Conservation (phyloP, 1,140 invertebrate genomes). For the Drosophila cardini region DNA sequence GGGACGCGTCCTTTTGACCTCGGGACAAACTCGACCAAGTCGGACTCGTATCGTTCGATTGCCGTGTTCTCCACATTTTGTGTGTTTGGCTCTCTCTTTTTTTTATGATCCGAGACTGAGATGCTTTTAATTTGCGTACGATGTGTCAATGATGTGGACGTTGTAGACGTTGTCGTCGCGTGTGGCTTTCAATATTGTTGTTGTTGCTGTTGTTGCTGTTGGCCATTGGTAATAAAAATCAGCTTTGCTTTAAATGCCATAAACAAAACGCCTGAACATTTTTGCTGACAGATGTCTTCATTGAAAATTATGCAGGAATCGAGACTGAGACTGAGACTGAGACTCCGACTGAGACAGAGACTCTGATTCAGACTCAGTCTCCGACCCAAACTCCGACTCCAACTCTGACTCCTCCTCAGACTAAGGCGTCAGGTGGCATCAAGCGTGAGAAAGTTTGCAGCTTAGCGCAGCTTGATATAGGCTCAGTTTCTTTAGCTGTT, state of each 20-base stretch:
- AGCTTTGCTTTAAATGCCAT: constrained; percentile 81
- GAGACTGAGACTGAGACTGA: constrained; percentile 9
- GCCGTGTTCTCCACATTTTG: constrained; percentile 28
- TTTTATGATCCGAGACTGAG: constrained; percentile 59
- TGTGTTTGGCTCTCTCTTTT: constrained; percentile 6
- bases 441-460: constrained; percentile 75
- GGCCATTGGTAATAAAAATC: constrained; percentile 79
- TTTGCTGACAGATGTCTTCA: constrained; percentile 84
- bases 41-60: constrained; percentile 11
- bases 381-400: not conserved
- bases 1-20: constrained; percentile 82
- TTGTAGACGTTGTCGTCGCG: constrained; percentile 68
- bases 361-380: not conserved
- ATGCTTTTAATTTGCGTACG: constrained; percentile 82
- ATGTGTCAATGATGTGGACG: constrained; percentile 81
- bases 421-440: constrained; percentile 70
- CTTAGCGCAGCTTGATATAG: constrained; percentile 45
- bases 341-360: not conserved
- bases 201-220: constrained; percentile 54
- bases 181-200: constrained; percentile 61
- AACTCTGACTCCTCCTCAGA: constrained; percentile 18
- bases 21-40: constrained; percentile 16
- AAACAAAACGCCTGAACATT: constrained; percentile 83
- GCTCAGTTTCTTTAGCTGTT: constrained; percentile 39
- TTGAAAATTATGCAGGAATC: constrained; percentile 76